Base-by-base conservation (phyloP, 2,113 vertebrate species). In the Barbus barbus region DNA sequence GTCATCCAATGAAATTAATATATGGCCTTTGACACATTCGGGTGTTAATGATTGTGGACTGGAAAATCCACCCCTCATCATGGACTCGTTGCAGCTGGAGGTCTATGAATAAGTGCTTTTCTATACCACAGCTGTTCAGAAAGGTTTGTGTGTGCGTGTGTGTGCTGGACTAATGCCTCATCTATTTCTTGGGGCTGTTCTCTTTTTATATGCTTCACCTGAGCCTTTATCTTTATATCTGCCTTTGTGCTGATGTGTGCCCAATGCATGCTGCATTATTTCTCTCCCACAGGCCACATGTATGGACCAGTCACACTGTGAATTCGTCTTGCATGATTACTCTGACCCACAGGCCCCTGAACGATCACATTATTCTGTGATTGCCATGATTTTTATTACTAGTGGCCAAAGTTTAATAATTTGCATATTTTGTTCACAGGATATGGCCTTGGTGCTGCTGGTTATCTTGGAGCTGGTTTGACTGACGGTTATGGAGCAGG, bases 391-490 rank as follows among this genome's bases (percentile, higher is more conserved):
- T 60, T 46, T 7, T 31, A 7, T n/a, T 20, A 31, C 11, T 4
- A 22, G 22, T 12, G 56, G 53, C 12, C 22, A 24, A 1, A 61
- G 46, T 88, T 75, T 69, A 26, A 58, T 69, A 78, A 33, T 84
- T 6, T 5, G 9, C 60, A 69, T 84, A 65, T 13, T 83, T 85
- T 81, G 87, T 88, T 26, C 38, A 18, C 89, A 95, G 94, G 94
- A 69, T 93, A 92, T 20, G 4, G 79, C 0, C 89, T 84, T 6
- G 92, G 91, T 77, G 79, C 89, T 3, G 92, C 91, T 20, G 89
- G 90, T 82, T 94, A 94, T 79, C 87, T 86, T 48, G 93, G 93
- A 84, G 86, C 90, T 1, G 84, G 61, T 5, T 85, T 90, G 61
- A 85, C 87, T 1, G 3, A 87, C 3, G 91, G 90, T 38, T 94